Base-by-base conservation (phyloP, 2,888 invertebrate species). In the Noctuana brunneofusca region DNA sequence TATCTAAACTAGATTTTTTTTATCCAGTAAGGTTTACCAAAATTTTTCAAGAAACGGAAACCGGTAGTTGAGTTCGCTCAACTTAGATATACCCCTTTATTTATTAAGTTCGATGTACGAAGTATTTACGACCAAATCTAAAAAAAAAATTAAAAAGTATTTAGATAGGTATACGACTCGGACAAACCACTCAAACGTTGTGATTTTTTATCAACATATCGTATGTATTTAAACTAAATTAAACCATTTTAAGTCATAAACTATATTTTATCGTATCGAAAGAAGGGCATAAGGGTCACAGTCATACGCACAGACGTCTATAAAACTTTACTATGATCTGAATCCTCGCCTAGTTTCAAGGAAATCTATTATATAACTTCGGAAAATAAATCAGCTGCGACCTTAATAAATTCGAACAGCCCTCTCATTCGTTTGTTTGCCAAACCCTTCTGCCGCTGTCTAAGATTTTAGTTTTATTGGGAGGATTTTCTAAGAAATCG, bases 371-470 rank as follows among this genome's bases (percentile, higher is more conserved):
- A 41, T 30, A 62, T 55, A 62, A 62, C 55, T 62, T 62, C 27
- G 24, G 49, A 11, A 55, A 62, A 62, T 62, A 62, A 62, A 62
- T 62, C 62, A 62, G 38, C 30, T 50, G 38, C 46, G 55, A 62
- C 62, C 62, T 62, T 62, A 55, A 62, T 62, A 62, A 62, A 62
- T 62, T 62, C 38, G 49, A 62, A 62, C 49, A 55, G 55, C 14
- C 55, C 62, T 55, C 55, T 49, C 62, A 55, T 55, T 55, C 62
- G 55, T 62, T 62, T 62, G 62, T 62, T 62, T 62, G 62, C 55
- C 55, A 49, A 62, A 59, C 62, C 62, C 62, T 62, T 62, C 41
- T 38, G 55, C 22, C 55, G 41, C 41, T 38, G 16, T 27, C 38
- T 50, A 49, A 62, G 55, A 62, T 62, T 62, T 62, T 55, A 62